These are phyloP conservation scores for Zhuqinia jingwanae DNA, from an alignment of 2,888 invertebrate genomes.

Conservation along the genomic window DNA sequence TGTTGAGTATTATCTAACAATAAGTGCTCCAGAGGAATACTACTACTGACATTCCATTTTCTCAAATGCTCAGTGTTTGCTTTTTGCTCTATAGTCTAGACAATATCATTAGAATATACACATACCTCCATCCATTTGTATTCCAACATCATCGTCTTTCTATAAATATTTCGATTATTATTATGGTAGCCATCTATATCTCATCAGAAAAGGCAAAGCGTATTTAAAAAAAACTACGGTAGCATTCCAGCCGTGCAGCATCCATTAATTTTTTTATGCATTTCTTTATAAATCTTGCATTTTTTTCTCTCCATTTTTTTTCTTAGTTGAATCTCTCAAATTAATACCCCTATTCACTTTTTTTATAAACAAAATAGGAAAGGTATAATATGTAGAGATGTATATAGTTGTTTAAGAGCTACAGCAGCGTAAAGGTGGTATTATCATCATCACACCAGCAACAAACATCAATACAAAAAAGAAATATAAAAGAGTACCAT, in stretches of 20 bases:
- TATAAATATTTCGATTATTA: too few species aligned
- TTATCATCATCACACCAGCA: conserved; percentile 27
- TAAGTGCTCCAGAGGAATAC: too few species aligned
- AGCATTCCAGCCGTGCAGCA: conserved; percentile 66
- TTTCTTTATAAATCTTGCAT: background rate
- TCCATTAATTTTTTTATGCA: conserved; percentile 67
- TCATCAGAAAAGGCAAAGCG: background rate
- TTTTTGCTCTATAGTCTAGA: too few species aligned
- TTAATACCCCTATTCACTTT: conserved; percentile 52
- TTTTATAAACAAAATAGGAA: conserved; percentile 3
- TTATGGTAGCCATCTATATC: too few species aligned
- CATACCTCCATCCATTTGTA: background rate
- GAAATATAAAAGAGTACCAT: conserved; percentile 45
- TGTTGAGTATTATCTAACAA: too few species aligned
- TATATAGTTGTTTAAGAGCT: background rate
- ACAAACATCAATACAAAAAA: conserved; percentile 48
- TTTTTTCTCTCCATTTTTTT: background rate
- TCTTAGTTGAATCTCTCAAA: conserved; percentile 55
- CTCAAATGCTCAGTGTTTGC: too few species aligned
- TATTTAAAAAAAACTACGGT: conserved; percentile 50
- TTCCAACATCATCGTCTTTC: background rate
- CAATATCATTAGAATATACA: too few species aligned
- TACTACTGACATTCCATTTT: background rate
- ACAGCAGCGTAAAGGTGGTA: background rate
- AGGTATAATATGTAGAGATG: too few species aligned